phyloP scores from a whole-genome alignment of 2,888 invertebrate genomes.

The Eutolmus rufibarbis region DNA sequence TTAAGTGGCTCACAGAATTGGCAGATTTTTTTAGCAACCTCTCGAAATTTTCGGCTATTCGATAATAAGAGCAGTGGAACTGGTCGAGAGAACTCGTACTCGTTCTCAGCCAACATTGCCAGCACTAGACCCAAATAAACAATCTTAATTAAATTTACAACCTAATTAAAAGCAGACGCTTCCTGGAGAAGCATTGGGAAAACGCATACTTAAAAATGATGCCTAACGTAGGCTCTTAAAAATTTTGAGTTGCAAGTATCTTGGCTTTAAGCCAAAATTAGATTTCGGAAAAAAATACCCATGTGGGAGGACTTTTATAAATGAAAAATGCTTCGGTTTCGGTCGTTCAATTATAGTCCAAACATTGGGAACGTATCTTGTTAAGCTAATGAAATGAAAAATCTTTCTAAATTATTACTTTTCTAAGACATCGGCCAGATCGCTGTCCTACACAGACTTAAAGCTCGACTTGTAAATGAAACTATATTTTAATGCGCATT shows the following conservation, averaged over 20 bases:
- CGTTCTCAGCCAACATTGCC: neutral
- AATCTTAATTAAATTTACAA: neutral
- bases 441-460: neutral
- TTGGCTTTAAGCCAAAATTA: neutral
- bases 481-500: neutral
- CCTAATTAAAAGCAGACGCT: neutral
- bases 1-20: conserved; percentile 1
- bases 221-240: neutral
- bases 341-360: neutral
- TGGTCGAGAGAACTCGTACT: neutral
- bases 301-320: neutral
- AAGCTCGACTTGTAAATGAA: neutral
- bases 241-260: neutral
- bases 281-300: neutral
- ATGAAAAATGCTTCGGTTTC: neutral
- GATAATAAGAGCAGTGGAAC: neutral
- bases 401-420: neutral
- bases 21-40: neutral
- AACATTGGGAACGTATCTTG: neutral
- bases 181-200: neutral
- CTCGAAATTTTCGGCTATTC: neutral
- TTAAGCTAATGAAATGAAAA: neutral
- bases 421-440: neutral
- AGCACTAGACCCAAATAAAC: neutral
- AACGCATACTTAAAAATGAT: neutral